Percentiles rank a stretch among this genome's conserved stretches.
phyloP scores from a whole-genome alignment of 2,113 vertebrate genomes.

The Camelus dromedarius region DNA sequence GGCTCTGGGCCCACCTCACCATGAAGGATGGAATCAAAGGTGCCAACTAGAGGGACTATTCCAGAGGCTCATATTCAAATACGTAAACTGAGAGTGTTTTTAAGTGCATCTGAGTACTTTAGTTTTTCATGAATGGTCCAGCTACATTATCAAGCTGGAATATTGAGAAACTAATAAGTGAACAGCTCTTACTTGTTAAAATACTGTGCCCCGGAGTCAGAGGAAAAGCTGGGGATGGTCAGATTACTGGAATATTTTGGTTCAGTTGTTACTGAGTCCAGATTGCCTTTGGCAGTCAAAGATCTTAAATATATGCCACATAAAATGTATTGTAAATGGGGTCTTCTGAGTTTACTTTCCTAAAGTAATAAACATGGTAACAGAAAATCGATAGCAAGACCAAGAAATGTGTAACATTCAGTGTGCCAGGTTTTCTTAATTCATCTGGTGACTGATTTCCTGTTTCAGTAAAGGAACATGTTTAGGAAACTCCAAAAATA shows the following conservation, averaged over 20 bases:
- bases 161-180: constrained; percentile 59
- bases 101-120: constrained; percentile 62
- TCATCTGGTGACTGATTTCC: background rate
- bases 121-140: background rate
- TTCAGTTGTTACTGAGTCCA: background rate
- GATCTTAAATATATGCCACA: background rate
- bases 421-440: background rate
- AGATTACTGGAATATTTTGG: background rate
- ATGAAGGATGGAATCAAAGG: constrained; percentile 53
- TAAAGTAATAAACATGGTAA: background rate
- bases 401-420: background rate
- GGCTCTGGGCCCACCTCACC: background rate
- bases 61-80: constrained; percentile 39
- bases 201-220: background rate
- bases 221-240: background rate
- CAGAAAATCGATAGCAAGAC: background rate
- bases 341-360: constrained; percentile 13
- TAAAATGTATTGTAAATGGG: background rate
- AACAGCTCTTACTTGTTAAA: constrained; percentile 55
- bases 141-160: constrained; percentile 14
- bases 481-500: constrained; percentile 15
- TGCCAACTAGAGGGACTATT: constrained; percentile 61
- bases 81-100: constrained; percentile 66
- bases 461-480: constrained; percentile 10
- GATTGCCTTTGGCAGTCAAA: background rate